Evolutionary conservation across 2,113 vertebrate species (phyloP).

Genomic region (Rhabdornis inornatus): DNA sequence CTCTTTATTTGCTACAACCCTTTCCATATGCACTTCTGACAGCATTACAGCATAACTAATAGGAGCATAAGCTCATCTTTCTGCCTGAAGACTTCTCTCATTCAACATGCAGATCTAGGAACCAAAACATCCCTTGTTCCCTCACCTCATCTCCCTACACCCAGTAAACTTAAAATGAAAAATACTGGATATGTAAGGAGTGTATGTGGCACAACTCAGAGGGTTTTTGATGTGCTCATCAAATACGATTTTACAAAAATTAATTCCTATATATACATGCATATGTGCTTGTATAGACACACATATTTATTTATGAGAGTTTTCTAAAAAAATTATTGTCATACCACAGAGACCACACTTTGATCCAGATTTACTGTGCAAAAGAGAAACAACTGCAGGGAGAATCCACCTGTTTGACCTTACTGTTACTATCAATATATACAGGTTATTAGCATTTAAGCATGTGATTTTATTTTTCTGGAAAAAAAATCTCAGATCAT

Average conservation of each 20-base stretch:
- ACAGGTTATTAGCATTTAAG: neutral
- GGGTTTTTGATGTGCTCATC: neutral
- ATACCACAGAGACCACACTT: neutral
- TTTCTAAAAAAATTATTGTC: neutral
- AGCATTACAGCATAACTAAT: neutral
- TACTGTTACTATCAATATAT: neutral
- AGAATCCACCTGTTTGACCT: neutral
- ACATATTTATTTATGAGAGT: neutral
- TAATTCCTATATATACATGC: rapidly evolving
- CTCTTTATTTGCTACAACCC: neutral
- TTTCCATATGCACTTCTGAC: neutral
- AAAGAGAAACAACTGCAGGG: neutral
- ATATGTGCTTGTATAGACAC: neutral
- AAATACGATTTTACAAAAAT: neutral
- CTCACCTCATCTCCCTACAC: neutral
- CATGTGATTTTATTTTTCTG: neutral
- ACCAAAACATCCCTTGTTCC: neutral
- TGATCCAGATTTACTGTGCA: neutral
- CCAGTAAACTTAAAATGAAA: neutral
- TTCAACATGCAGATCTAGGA: neutral
- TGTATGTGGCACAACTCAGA: neutral
- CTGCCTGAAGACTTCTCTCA: neutral
- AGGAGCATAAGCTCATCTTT: neutral
- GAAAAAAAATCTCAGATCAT: neutral
- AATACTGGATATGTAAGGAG: neutral